Conservation (phyloP, 2,888 invertebrate species). For the Trichogramma evanescens region DNA sequence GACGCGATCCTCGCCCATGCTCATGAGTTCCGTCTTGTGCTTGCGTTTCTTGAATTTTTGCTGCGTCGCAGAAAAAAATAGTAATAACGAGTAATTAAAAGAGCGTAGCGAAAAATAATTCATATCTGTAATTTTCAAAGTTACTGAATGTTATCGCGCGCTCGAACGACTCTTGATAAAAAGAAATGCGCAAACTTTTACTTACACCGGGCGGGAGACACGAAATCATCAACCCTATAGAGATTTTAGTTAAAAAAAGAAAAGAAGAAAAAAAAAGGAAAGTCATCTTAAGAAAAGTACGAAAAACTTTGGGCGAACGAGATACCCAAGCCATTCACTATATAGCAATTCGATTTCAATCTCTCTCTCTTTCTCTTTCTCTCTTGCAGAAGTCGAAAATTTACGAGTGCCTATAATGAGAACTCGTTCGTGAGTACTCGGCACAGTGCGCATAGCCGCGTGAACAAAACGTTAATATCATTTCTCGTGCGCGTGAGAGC, state of each 20-base stretch:
- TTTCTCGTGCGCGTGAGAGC: background rate
- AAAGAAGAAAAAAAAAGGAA: no score
- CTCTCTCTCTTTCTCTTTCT: background rate
- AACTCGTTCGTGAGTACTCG: background rate
- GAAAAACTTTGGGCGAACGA: no score
- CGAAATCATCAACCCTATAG: no score
- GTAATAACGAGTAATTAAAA: background rate
- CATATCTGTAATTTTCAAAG: no score
- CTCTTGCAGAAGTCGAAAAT: background rate
- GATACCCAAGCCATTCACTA: background rate
- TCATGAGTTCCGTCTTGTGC: constrained; percentile 67
- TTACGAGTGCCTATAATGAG: constrained; percentile 1
- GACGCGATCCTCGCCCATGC: constrained; percentile 59
- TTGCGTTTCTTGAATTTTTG: constrained; percentile 65
- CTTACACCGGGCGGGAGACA: no score
- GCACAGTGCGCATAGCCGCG: background rate
- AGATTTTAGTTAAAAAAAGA: no score
- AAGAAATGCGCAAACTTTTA: no score
- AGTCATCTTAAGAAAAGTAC: no score
- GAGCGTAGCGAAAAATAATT: no score
- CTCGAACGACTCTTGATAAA: no score
- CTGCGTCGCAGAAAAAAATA: constrained; percentile 26
- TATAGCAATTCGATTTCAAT: constrained; percentile 15
- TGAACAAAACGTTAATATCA: constrained; percentile 15
- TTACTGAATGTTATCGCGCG: no score